A percentile compares a stretch with the other conserved stretches of the same genome.
Evolutionary conservation across 2,113 vertebrate species (phyloP).

Genomic region (Todiramphus chloris): DNA sequence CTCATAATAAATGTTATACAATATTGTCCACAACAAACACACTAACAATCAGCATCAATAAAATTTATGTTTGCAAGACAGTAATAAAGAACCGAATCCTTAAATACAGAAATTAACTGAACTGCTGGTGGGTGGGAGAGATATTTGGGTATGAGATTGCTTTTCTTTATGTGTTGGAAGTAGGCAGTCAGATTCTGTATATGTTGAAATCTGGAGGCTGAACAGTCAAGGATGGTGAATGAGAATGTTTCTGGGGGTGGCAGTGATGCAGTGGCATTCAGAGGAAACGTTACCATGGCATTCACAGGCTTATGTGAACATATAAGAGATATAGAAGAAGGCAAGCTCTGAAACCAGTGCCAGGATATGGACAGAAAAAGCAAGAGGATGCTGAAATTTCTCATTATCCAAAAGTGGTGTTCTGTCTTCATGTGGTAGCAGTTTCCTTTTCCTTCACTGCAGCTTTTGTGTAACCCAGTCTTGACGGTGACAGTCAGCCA

Average conservation of each 20-base stretch:
- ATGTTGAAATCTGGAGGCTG: constrained; percentile 33
- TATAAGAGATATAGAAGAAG: not conserved
- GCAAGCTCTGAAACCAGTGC: constrained; percentile 2
- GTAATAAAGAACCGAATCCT: not conserved
- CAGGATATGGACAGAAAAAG: constrained; percentile 3
- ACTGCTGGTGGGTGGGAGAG: not conserved
- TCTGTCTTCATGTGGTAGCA: not conserved
- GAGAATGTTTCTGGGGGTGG: constrained; percentile 53
- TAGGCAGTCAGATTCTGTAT: not conserved
- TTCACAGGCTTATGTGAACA: not conserved
- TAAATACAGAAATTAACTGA: constrained; percentile 4
- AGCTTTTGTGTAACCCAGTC: not conserved
- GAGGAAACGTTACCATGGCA: constrained; percentile 35
- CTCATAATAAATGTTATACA: not conserved
- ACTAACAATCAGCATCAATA: not conserved
- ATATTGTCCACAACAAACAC: not conserved
- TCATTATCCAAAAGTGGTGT: not conserved
- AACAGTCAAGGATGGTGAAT: constrained; percentile 47
- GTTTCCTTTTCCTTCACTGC: not conserved
- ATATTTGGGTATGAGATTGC: constrained; percentile 12
- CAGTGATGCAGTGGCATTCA: constrained; percentile 19
- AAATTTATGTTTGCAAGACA: not conserved
- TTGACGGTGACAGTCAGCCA: not conserved
- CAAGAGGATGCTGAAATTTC: not conserved
- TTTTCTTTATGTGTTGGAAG: not conserved